Evolutionary conservation across 2,113 vertebrate genomes (phyloP).

Genomic region (Chaetorhynchus papuensis): DNA sequence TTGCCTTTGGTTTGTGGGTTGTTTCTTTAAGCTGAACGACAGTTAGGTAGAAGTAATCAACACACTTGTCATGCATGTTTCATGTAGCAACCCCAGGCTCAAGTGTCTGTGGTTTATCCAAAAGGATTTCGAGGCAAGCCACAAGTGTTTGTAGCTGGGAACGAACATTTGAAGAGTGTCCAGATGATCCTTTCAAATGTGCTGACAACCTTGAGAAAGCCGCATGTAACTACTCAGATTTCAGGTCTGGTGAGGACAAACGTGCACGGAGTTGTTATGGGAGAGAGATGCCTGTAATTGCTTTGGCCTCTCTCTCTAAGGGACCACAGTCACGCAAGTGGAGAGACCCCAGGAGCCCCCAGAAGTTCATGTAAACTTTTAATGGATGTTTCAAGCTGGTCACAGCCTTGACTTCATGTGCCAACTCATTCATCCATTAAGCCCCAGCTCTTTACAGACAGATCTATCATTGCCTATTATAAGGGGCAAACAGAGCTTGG

Average conservation of each 20-base stretch:
- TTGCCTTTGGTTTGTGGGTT: not conserved
- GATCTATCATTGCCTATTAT: not conserved
- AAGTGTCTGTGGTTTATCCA: not conserved
- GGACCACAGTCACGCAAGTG: not conserved
- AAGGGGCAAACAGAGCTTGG: not conserved
- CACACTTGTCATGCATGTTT: not conserved
- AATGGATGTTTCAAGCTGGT: not conserved
- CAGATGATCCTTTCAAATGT: not conserved
- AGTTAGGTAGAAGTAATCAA: not conserved
- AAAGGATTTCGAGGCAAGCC: not conserved
- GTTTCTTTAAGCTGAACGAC: not conserved
- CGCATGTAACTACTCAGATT: not conserved
- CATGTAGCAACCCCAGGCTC: not conserved
- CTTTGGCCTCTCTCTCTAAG: not conserved
- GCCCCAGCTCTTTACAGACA: not conserved
- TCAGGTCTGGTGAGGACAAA: not conserved
- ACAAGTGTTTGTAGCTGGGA: not conserved
- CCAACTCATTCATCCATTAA: not conserved
- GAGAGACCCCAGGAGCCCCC: not conserved
- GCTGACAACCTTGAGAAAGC: not conserved
- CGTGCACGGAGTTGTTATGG: fast-evolving
- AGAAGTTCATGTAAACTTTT: not conserved
- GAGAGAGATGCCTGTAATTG: fast-evolving
- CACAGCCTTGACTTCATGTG: not conserved
- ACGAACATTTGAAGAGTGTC: not conserved